phyloP scores from a whole-genome alignment of 2,113 vertebrate genomes.

The Oryzias curvinotus region DNA sequence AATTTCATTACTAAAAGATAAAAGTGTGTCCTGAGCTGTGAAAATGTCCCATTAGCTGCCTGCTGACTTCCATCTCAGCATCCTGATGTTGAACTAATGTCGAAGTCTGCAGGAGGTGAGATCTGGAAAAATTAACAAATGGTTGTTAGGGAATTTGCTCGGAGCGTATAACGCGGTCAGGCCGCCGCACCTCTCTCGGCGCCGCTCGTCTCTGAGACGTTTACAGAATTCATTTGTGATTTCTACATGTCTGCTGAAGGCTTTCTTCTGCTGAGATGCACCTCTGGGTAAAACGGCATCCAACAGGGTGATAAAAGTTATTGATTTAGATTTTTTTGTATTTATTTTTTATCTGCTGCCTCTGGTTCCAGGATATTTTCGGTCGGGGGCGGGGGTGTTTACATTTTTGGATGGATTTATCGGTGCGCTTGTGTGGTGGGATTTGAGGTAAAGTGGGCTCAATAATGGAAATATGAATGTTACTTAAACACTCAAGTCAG shows the following conservation, averaged over 20 bases:
- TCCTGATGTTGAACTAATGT: conserved; percentile 53
- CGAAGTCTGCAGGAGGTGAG: conserved; percentile 48
- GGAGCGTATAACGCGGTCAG: conserved; percentile 24
- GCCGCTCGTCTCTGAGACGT: conserved; percentile 15
- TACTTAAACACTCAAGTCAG: too few relatives aligned
- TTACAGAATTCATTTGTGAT: conserved; percentile 45
- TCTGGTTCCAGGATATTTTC: conserved; percentile 5
- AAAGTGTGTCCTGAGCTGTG: conserved; percentile 44
- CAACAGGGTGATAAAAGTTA: conserved; percentile 5
- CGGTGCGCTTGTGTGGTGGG: too few relatives aligned
- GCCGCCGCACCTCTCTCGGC: background rate
- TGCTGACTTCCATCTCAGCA: conserved; percentile 59
- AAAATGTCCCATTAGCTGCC: conserved; percentile 61
- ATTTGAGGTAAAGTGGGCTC: too few relatives aligned
- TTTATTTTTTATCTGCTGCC: background rate
- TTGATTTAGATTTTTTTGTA: conserved; percentile 4
- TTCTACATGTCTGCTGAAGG: conserved; percentile 58
- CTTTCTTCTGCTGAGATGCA: conserved; percentile 75
- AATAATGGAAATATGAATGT: too few relatives aligned
- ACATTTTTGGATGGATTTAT: too few relatives aligned
- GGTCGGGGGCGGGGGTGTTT: too few relatives aligned
- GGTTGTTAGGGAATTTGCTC: conserved; percentile 47
- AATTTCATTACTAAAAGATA: conserved; percentile 31
- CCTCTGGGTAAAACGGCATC: conserved; percentile 9
- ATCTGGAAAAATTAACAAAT: conserved; percentile 60